Evolutionary conservation across 2,888 invertebrate species (phyloP).

Genomic region (Epinotia ramella): DNA sequence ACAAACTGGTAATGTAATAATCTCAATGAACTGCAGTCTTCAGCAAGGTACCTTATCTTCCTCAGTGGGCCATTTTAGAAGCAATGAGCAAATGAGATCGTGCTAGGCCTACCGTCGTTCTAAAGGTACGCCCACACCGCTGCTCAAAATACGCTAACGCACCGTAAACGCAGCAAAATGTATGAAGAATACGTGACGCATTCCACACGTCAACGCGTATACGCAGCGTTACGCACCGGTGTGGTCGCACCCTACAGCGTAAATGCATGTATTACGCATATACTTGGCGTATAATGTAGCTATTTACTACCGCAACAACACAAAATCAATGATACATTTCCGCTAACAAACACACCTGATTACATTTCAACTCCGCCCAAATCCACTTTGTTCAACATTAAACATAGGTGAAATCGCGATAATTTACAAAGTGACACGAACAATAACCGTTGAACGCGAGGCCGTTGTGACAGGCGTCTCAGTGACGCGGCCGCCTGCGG

Average conservation of each 20-base stretch:
- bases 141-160: too few species aligned
- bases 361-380: neutral
- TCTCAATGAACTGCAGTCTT: neutral
- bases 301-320: neutral
- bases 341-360: neutral
- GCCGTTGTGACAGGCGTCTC: constrained; percentile 42
- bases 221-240: too few species aligned
- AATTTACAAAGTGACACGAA: constrained; percentile 34
- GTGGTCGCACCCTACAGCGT: too few species aligned
- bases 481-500: constrained; percentile 52
- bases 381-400: neutral
- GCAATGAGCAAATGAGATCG: neutral
- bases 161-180: too few species aligned
- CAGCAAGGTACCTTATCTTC: neutral
- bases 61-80: neutral
- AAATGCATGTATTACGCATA: neutral
- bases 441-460: constrained; percentile 38
- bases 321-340: neutral
- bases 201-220: too few species aligned
- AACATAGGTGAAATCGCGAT: constrained; percentile 1
- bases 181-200: too few species aligned
- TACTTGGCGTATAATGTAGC: neutral
- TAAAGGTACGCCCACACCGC: too few species aligned
- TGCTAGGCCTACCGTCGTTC: neutral
- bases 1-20: too few species aligned